These are phyloP conservation scores for Tribolium madens DNA, from an alignment of 1,140 invertebrate genomes.

Conservation along the genomic window DNA sequence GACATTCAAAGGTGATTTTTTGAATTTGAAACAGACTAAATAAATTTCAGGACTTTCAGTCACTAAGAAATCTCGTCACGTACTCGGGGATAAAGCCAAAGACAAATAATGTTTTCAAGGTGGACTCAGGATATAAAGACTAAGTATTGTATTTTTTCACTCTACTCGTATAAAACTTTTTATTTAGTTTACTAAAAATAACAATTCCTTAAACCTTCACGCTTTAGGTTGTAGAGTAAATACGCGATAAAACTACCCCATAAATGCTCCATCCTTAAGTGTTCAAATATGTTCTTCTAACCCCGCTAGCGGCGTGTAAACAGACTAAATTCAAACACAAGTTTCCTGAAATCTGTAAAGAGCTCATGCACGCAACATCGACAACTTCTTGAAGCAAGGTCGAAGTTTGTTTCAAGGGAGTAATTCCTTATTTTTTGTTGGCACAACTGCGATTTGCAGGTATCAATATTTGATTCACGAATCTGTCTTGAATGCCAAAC, in stretches of 20 bases:
- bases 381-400: not conserved
- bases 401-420: slow-evolving; percentile 9
- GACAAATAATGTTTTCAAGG: not conserved
- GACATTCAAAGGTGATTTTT: slow-evolving; percentile 11
- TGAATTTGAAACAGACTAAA: not conserved
- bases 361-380: slow-evolving; percentile 19
- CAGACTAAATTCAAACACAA: slow-evolving; percentile 16
- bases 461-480: slow-evolving; percentile 29
- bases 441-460: slow-evolving; percentile 1
- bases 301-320: not conserved
- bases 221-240: not conserved
- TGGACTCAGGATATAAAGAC: too few relatives aligned
- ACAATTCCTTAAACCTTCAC: too few relatives aligned
- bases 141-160: too few relatives aligned
- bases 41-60: not conserved
- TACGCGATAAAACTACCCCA: not conserved
- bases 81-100: not conserved
- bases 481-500: slow-evolving; percentile 1
- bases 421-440: slow-evolving; percentile 11
- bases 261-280: not conserved
- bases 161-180: too few relatives aligned
- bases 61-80: not conserved
- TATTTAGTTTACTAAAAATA: too few relatives aligned
- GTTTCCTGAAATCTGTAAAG: slow-evolving; percentile 9
- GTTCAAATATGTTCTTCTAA: not conserved